Evolutionary conservation across 2,797 vertebrate species (phyloP).

Genomic region (Gallirallus australis): DNA sequence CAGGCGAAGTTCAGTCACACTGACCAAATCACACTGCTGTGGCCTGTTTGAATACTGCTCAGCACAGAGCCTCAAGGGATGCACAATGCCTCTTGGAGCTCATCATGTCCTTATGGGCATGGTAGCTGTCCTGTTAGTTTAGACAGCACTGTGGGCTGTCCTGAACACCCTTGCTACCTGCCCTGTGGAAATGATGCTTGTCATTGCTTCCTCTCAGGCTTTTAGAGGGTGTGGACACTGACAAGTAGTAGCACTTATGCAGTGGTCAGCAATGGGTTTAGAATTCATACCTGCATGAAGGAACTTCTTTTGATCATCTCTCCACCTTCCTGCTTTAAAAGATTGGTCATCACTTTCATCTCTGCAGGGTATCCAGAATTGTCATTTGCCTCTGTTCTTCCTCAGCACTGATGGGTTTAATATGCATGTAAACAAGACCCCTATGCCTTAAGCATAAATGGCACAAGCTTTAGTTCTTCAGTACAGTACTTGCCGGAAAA

Average conservation of each 20-base stretch:
- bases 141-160: not conserved
- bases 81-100: not conserved
- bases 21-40: not conserved
- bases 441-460: not conserved
- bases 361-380: not conserved
- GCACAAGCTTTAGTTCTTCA: not conserved
- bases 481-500: not conserved
- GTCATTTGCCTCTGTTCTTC: not conserved
- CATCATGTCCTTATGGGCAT: not conserved
- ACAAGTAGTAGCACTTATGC: not conserved
- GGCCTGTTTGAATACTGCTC: not conserved
- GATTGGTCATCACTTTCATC: not conserved
- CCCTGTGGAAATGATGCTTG: not conserved
- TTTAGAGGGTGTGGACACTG: not conserved
- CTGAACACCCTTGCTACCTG: not conserved
- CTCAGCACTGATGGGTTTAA: not conserved
- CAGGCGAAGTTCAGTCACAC: not conserved
- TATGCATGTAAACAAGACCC: conserved; percentile 5
- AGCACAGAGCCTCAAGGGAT: not conserved
- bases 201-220: not conserved
- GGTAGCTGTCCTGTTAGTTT: not conserved
- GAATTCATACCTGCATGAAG: not conserved
- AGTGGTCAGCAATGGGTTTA: not conserved
- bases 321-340: not conserved
- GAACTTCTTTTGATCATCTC: not conserved